Conservation (phyloP, 2,888 invertebrate species). For the Cryptus armator region DNA sequence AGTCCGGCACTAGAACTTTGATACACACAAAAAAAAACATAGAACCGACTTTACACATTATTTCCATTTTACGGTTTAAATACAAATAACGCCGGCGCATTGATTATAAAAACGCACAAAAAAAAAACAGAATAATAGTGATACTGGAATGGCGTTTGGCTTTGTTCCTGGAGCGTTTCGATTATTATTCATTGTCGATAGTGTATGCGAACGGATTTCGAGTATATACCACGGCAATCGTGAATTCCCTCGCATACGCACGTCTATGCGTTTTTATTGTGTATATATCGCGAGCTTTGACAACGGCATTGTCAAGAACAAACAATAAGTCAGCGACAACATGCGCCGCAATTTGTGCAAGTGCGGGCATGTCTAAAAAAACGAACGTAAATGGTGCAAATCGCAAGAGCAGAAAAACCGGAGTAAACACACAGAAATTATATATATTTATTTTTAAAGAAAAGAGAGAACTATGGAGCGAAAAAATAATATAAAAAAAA, state of each 20-base stretch:
- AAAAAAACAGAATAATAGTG: background rate
- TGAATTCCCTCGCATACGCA: background rate
- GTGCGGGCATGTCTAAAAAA: background rate
- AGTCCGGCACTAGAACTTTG: constrained; percentile 32
- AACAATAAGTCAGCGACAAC: background rate
- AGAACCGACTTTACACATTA: constrained; percentile 13
- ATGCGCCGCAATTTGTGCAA: background rate
- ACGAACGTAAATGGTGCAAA: constrained; percentile 4
- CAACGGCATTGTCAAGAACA: constrained; percentile 1
- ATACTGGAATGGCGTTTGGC: background rate
- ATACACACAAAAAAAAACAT: constrained; percentile 19
- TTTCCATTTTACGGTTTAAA: constrained; percentile 53
- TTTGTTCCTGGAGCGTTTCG: constrained; percentile 6
- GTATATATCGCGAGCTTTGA: constrained; percentile 55
- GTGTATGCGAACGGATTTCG: constrained; percentile 54
- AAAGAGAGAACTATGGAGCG: constrained; percentile 14
- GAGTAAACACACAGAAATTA: constrained; percentile 55
- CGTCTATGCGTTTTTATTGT: constrained; percentile 42
- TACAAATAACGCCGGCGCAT: background rate
- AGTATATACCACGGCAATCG: constrained; percentile 25
- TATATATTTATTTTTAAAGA: constrained; percentile 59
- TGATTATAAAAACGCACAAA: background rate
- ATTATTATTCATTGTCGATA: constrained; percentile 16
- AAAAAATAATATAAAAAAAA: constrained; percentile 15
- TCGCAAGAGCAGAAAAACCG: constrained; percentile 20